Conservation (phyloP, 2,797 vertebrate genomes). For the Rhabdophis nuchalis region DNA sequence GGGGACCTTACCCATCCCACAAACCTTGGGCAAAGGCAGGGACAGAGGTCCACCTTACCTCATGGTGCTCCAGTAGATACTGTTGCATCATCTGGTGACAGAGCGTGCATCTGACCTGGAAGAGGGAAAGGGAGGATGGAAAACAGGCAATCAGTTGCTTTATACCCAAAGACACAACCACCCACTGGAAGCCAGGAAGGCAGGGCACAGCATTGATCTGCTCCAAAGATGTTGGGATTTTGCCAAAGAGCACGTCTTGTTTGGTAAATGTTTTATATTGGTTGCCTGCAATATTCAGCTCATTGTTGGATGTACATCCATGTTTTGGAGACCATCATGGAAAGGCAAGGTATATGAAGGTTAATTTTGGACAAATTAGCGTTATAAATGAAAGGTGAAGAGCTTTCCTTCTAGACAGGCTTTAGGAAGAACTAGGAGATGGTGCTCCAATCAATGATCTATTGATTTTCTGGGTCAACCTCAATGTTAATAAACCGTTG, state of each 20-base stretch:
- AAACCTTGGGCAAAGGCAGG: neutral
- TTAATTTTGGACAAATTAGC: neutral
- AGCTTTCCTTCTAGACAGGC: neutral
- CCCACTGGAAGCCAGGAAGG: neutral
- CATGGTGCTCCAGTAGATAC: conserved; percentile 42
- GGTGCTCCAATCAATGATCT: neutral
- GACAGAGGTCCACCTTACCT: conserved; percentile 10
- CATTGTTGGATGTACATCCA: neutral
- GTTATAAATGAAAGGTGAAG: neutral
- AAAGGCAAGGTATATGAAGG: neutral
- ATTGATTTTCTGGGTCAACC: neutral
- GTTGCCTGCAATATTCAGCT: neutral
- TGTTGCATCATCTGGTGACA: conserved; percentile 50
- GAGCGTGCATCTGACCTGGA: conserved; percentile 41
- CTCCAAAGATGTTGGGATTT: neutral
- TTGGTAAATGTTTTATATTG: neutral
- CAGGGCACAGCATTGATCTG: neutral
- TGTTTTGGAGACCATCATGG: neutral
- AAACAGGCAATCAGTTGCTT: neutral
- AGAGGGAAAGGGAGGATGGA: neutral
- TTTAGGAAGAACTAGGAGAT: neutral
- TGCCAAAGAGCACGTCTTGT: neutral
- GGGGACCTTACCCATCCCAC: neutral
- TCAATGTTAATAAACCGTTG: neutral
- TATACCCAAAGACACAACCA: neutral